Conservation (phyloP, 2,888 invertebrate species). For the Andrena hattorfiana region DNA sequence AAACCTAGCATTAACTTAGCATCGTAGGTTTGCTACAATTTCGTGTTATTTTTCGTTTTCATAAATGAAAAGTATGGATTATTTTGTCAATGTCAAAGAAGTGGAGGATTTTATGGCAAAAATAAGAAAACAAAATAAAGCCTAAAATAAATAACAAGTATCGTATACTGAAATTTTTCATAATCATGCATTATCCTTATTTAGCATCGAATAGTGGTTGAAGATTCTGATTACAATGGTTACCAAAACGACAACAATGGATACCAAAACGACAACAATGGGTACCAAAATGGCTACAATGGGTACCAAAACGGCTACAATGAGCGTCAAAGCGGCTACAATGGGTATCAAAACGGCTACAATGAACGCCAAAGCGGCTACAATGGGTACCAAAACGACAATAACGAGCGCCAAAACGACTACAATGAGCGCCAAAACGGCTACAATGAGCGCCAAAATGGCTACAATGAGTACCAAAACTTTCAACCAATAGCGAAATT, state of each 20-base stretch:
- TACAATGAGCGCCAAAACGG: background rate
- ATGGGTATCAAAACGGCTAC: background rate
- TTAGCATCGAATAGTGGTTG: constrained; percentile 47
- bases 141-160: too few relatives aligned
- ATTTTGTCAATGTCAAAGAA: too few relatives aligned
- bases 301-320: background rate
- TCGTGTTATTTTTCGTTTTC: too few relatives aligned
- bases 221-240: constrained; percentile 68
- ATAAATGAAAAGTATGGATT: too few relatives aligned
- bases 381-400: background rate
- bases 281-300: background rate
- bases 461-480: constrained; percentile 53
- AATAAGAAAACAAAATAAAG: too few relatives aligned
- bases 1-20: too few relatives aligned
- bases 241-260: constrained; percentile 71
- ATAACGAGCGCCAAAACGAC: background rate
- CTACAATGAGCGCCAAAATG: background rate
- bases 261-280: too few relatives aligned
- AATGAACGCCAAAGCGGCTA: background rate
- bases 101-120: too few relatives aligned
- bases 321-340: background rate
- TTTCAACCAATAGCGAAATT: constrained; percentile 71
- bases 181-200: background rate
- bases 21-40: too few relatives aligned
- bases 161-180: background rate